Conservation (phyloP, 2,797 vertebrate species). For the Acrossocheilus fasciatus region DNA sequence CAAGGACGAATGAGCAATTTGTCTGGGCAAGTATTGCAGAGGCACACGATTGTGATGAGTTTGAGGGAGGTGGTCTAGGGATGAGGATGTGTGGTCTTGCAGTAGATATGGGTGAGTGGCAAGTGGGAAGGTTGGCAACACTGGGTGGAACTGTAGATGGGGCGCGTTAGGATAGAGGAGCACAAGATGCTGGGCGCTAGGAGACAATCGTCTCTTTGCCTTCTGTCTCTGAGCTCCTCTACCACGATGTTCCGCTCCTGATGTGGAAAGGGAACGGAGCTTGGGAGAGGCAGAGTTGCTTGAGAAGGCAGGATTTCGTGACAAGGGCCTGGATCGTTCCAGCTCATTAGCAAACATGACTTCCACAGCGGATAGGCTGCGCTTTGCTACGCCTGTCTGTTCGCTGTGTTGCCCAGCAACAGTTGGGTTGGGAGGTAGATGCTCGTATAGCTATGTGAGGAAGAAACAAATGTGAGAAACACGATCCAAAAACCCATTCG, state of each 20-base stretch:
- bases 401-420: constrained; percentile 65
- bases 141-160: constrained; percentile 76
- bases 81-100: constrained; percentile 74
- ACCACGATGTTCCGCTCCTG: constrained; percentile 56
- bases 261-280: constrained; percentile 69
- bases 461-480: constrained; percentile 28
- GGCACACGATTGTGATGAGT: constrained; percentile 57
- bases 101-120: constrained; percentile 68
- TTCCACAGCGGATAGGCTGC: constrained; percentile 79
- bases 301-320: constrained; percentile 66
- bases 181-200: constrained; percentile 76
- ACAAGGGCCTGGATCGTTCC: constrained; percentile 76
- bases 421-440: constrained; percentile 58
- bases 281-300: constrained; percentile 72
- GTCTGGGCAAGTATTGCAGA: constrained; percentile 66
- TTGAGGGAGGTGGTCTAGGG: constrained; percentile 78
- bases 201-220: constrained; percentile 70
- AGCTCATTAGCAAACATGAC: constrained; percentile 69
- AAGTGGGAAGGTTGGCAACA: constrained; percentile 77
- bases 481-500: constrained; percentile 4
- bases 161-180: constrained; percentile 81
- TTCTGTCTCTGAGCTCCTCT: constrained; percentile 66
- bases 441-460: constrained; percentile 69
- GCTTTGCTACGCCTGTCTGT: constrained; percentile 72
- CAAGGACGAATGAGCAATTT: constrained; percentile 54